Percentiles rank a stretch among this genome's conserved stretches.
These are phyloP conservation scores for Hylomyscus alleni DNA, from an alignment of 2,797 vertebrate genomes.

Conservation along the genomic window DNA sequence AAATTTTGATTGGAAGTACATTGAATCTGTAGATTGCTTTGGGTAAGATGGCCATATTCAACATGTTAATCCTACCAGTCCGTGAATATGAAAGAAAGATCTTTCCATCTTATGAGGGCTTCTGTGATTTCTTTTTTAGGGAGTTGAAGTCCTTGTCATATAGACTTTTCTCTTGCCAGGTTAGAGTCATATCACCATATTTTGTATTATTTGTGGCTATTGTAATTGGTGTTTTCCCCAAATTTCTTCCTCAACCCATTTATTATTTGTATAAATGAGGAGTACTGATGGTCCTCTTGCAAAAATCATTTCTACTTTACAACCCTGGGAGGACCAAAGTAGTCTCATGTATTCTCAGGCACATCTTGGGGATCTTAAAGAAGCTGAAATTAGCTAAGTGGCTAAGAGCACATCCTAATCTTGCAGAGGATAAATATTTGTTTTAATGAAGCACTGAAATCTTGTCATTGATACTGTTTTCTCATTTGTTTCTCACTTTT, in stretches of 20 bases:
- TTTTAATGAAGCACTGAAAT: not conserved
- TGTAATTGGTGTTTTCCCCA: not conserved
- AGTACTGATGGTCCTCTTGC: not conserved
- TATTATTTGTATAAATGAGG: not conserved
- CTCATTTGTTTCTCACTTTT: constrained; percentile 13
- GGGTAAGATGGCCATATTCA: not conserved
- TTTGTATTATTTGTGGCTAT: not conserved
- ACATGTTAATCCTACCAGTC: not conserved
- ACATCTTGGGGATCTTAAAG: constrained; percentile 5
- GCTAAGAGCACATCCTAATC: not conserved
- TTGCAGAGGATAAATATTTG: not conserved
- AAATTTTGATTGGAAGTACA: not conserved
- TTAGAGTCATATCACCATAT: not conserved
- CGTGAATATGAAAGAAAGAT: not conserved
- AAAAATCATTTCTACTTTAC: not conserved
- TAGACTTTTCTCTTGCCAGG: not conserved
- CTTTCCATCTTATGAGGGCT: not conserved
- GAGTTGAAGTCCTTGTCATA: not conserved
- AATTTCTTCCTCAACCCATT: not conserved
- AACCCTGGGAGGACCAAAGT: not conserved
- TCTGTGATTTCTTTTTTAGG: not conserved
- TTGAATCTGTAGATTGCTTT: not conserved
- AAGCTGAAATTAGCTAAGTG: not conserved
- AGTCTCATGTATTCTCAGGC: not conserved
- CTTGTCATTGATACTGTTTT: not conserved